A percentile compares a stretch with the other conserved stretches of the same genome.
Evolutionary conservation across 2,888 invertebrate genomes (phyloP).

Genomic region (Euproctis similis): DNA sequence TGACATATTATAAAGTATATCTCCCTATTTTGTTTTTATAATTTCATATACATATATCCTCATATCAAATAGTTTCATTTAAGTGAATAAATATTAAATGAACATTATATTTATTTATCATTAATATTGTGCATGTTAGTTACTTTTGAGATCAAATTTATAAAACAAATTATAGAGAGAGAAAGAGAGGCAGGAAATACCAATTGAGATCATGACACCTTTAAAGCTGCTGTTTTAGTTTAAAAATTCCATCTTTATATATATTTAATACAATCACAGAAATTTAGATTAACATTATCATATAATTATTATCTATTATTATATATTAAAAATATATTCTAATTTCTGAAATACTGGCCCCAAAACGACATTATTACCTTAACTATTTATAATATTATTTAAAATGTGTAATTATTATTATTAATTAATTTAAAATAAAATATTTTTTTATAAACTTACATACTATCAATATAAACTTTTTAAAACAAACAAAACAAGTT

Average conservation of each 20-base stretch:
- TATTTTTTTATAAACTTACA: background rate
- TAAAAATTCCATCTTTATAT: background rate
- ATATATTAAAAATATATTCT: slow-evolving; percentile 11
- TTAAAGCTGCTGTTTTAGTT: background rate
- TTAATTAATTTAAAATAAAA: too few species aligned
- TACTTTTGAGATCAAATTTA: slow-evolving; percentile 41
- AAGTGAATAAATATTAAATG: too few species aligned
- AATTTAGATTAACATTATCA: slow-evolving; percentile 6
- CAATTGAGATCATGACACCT: slow-evolving; percentile 56
- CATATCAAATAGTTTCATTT: too few species aligned
- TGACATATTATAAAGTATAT: too few species aligned
- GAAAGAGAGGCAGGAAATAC: slow-evolving; percentile 33
- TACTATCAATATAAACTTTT: slow-evolving; percentile 39
- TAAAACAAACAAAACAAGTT: slow-evolving; percentile 45
- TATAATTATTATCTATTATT: slow-evolving; percentile 5
- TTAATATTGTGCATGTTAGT: slow-evolving; percentile 9
- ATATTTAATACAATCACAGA: slow-evolving; percentile 7
- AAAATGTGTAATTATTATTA: too few species aligned
- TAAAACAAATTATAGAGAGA: too few species aligned
- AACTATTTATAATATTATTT: too few species aligned
- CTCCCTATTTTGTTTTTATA: too few species aligned
- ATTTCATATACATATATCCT: too few species aligned
- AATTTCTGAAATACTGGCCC: slow-evolving; percentile 64
- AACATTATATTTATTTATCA: too few species aligned
- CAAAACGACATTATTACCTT: slow-evolving; percentile 24